Conservation (phyloP, 2,888 invertebrate genomes). For the Lochmaea capreae region DNA sequence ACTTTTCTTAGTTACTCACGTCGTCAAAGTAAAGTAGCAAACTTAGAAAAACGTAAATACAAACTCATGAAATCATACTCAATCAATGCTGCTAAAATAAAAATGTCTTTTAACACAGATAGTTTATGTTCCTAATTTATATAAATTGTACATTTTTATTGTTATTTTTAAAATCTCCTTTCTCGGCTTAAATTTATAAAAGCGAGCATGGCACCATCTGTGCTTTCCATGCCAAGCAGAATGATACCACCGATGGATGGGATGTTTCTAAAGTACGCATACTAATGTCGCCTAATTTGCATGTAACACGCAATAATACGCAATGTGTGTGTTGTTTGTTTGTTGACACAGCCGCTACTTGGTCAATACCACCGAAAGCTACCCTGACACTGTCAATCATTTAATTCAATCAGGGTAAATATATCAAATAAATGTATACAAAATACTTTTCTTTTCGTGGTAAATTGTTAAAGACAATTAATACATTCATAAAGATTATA, state of each 20-base stretch:
- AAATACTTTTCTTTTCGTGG: background rate
- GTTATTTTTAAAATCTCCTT: too few species aligned
- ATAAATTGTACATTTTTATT: too few species aligned
- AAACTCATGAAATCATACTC: too few species aligned
- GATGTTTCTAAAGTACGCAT: conserved; percentile 64
- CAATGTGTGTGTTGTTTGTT: conserved; percentile 49
- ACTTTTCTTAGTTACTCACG: too few species aligned
- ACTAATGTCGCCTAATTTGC: conserved; percentile 65
- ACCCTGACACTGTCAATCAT: conserved; percentile 60
- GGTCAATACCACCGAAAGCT: conserved; percentile 46
- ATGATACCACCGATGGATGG: conserved; percentile 51
- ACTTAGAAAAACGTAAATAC: too few species aligned
- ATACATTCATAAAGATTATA: too few species aligned
- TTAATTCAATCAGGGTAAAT: conserved; percentile 45
- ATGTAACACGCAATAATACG: conserved; percentile 64
- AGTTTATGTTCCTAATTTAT: too few species aligned
- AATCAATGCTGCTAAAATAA: too few species aligned
- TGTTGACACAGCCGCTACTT: conserved; percentile 64
- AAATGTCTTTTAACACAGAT: too few species aligned
- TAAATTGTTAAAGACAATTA: too few species aligned
- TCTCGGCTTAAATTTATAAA: conserved; percentile 6
- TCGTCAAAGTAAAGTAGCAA: too few species aligned
- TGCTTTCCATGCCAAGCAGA: conserved; percentile 53
- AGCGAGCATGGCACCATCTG: conserved; percentile 56
- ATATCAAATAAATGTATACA: background rate